Conservation (phyloP, 2,113 vertebrate species). For the Tupaia chinensis region DNA sequence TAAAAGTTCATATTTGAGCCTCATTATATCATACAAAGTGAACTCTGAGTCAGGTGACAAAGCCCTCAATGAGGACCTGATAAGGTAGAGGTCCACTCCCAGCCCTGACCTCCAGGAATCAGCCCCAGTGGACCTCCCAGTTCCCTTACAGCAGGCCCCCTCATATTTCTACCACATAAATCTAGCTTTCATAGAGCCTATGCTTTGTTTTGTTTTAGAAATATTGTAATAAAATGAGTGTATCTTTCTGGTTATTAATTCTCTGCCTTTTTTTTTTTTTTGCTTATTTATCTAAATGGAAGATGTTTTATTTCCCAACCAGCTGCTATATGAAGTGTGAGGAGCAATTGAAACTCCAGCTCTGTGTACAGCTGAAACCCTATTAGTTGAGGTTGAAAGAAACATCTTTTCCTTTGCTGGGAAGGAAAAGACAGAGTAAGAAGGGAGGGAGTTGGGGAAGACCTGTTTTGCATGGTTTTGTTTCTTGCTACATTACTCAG, state of each 20-base stretch:
- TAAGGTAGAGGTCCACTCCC: not conserved
- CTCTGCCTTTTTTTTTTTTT: conserved; percentile 75
- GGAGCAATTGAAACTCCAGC: conserved; percentile 65
- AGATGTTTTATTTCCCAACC: conserved; percentile 83
- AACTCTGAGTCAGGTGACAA: not conserved
- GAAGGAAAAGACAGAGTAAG: conserved; percentile 36
- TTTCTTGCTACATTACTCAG: conserved; percentile 78
- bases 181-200: conserved; percentile 38
- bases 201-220: conserved; percentile 47
- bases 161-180: not conserved
- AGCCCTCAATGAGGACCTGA: not conserved
- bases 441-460: not conserved
- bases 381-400: conserved; percentile 75
- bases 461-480: conserved; percentile 71
- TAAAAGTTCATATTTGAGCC: not conserved
- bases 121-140: not conserved
- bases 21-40: not conserved
- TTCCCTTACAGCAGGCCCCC: fast-evolving
- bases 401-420: conserved; percentile 60
- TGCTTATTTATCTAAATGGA: conserved; percentile 80
- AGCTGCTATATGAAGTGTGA: conserved; percentile 77
- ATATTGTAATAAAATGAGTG: conserved; percentile 59
- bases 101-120: not conserved
- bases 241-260: conserved; percentile 83
- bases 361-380: conserved; percentile 76